Evolutionary conservation across 2,888 invertebrate species (phyloP).

Genomic region (Caenorhabditis panamensis): DNA sequence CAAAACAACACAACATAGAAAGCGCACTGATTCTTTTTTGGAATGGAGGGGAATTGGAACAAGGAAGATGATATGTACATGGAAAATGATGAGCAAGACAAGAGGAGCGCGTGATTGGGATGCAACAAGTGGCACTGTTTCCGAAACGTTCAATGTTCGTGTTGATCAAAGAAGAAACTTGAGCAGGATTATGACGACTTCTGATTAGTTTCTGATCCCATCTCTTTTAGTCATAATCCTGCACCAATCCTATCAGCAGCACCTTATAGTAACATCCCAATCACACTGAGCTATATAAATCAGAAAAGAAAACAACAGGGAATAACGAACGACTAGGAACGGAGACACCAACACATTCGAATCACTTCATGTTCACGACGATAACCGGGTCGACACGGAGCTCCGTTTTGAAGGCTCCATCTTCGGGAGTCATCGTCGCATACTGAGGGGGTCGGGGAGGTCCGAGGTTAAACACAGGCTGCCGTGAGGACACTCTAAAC

Average conservation of each 20-base stretch:
- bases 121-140: neutral
- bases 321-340: conserved; percentile 14
- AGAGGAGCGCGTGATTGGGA: conserved; percentile 18
- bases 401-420: conserved; percentile 66
- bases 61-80: conserved; percentile 11
- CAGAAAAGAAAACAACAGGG: conserved; percentile 9
- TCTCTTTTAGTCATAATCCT: conserved; percentile 2
- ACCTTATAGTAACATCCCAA: conserved; percentile 4
- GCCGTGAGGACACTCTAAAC: conserved; percentile 38
- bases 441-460: conserved; percentile 13
- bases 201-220: neutral
- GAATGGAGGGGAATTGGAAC: neutral
- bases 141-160: conserved; percentile 11
- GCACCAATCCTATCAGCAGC: conserved; percentile 3
- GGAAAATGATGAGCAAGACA: neutral
- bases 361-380: conserved; percentile 61
- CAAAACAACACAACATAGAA: conserved; percentile 41
- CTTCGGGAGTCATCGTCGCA: neutral
- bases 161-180: neutral
- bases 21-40: neutral
- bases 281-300: neutral
- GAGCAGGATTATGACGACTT: neutral
- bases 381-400: conserved; percentile 71
- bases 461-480: conserved; percentile 48
- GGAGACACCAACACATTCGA: neutral